Evolutionary conservation across 2,888 invertebrate species (phyloP), one percentile per base, ranked within the genome.

Genomic region (Torymus tubicola): DNA sequence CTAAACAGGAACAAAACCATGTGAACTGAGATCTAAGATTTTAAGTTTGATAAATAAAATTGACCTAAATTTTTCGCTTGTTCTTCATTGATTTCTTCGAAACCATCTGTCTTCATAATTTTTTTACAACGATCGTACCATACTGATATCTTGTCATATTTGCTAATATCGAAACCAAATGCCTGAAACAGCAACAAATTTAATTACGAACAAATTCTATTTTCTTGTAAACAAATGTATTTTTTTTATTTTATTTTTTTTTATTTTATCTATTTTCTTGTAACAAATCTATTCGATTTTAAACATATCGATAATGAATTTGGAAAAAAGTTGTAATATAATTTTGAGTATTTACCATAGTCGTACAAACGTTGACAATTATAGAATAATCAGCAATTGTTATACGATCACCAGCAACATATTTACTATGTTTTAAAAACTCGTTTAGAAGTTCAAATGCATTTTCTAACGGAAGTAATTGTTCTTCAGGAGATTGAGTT

Each of bases 321-420:
- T 5, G 31, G 31, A 31, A 31, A 31, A 31, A 31, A 31, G 31
- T 31, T 31, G 31, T 2, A 31, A 31, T 31, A 31, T 0, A 5
- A 5, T 31, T 24, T 16, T 42, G n/a, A 61, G 31, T 21, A n/a
- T 5, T 31, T 61, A 80, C 80, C 65, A 70, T 61, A 13, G 70
- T 63, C 42, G 65, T 80, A 24, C 42, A 92, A 21, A 95, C 90
- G 13, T 93, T 92, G 13, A 94, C 92, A 14, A 93, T 91, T 5
- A 95, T 92, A 57, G 93, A 89, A 83, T 95, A 92, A 87, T 96
- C 96, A 8, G 96, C 96, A 18, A 96, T 92, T 1, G 95, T 95
- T 79, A 95, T 78, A 57, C 93, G 91, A 76, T 94, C 92, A 10
- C 95, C 95, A 11, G 95, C 95, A 0, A 93, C 93, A 89, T 93